A percentile compares a stretch with the other conserved stretches of the same genome.
phyloP scores from a whole-genome alignment of 2,113 vertebrate genomes.

The Poeciliopsis retropinna region DNA sequence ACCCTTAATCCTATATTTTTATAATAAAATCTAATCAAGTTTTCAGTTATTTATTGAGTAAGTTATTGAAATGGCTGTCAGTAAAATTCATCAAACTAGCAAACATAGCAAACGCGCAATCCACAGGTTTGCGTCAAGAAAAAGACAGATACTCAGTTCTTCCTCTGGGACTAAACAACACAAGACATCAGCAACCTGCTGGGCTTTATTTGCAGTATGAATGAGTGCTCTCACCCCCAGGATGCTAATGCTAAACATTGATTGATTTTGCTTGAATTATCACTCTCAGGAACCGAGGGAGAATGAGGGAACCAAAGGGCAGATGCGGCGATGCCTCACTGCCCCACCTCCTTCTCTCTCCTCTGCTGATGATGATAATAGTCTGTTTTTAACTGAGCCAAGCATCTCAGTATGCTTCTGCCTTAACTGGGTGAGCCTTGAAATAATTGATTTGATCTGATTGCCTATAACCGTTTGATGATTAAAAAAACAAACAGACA shows the following conservation, averaged over 20 bases:
- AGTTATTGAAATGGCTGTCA: no score
- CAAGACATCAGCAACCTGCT: slow-evolving; percentile 39
- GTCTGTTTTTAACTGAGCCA: slow-evolving; percentile 46
- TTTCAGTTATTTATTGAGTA: no score
- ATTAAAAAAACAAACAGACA: neutral
- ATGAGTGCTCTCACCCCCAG: slow-evolving; percentile 45
- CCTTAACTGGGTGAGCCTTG: slow-evolving; percentile 74
- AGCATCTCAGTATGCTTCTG: slow-evolving; percentile 60
- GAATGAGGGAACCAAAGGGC: neutral
- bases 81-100: no score
- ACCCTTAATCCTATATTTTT: no score
- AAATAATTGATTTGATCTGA: slow-evolving; percentile 59
- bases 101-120: no score
- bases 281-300: slow-evolving; percentile 42
- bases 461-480: slow-evolving; percentile 63
- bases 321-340: neutral
- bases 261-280: slow-evolving; percentile 64
- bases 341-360: slow-evolving; percentile 31
- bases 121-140: no score
- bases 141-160: neutral
- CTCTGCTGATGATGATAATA: slow-evolving; percentile 55
- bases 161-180: slow-evolving; percentile 68
- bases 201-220: slow-evolving; percentile 54
- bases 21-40: no score
- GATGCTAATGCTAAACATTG: slow-evolving; percentile 49